Base-by-base conservation (phyloP, 2,113 vertebrate genomes). In the Aspidoscelis tigris region DNA sequence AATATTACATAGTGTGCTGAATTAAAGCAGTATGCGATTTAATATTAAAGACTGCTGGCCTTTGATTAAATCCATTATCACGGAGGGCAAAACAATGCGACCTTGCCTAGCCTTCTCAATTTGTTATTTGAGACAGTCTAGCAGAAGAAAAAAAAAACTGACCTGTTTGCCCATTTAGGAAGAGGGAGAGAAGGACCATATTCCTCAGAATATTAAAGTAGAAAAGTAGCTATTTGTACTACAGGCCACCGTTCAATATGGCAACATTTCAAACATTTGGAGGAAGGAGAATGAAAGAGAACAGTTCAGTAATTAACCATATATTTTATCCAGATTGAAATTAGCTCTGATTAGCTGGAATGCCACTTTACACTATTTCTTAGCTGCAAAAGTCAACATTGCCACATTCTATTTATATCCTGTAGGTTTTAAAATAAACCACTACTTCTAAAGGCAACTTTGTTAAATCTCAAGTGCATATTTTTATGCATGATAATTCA, bases 21-120 rank as follows among this genome's bases (percentile, higher is more conserved):
- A 78, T 66, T 85, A 85, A 71, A 86, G 39, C 7, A 14, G n/a
- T 70, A 39, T 82, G 58, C 55, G n/a, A 76, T 88, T 93, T 89
- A 85, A 80, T 76, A 89, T 76, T 76, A 84, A 86, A 47, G 44
- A 80, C 70, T 26, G 43, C 16, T 87, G 88, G 50, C 5, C 1
- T 91, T 50, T 78, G 69, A 84, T 26, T 53, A 82, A 88, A 72
- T 14, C 75, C 22, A 74, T 26, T 88, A 68, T 78, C 82, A 88
- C 68, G 78, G 79, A 86, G 87, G 86, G 73, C 58, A 90, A 87
- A 83, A 66, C 82, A 86, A 91, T 83, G 86, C 87, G 78, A 89
- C 65, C 55, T 77, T 90, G 76, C 66, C 81, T 14, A 83, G 66
- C 69, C 41, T 82, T 85, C 85, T 84, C 20, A 53, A 47, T 47